Percentiles rank a stretch among this genome's conserved stretches.
Evolutionary conservation across 2,113 vertebrate genomes (phyloP).

Genomic region (Agapornis roseicollis): DNA sequence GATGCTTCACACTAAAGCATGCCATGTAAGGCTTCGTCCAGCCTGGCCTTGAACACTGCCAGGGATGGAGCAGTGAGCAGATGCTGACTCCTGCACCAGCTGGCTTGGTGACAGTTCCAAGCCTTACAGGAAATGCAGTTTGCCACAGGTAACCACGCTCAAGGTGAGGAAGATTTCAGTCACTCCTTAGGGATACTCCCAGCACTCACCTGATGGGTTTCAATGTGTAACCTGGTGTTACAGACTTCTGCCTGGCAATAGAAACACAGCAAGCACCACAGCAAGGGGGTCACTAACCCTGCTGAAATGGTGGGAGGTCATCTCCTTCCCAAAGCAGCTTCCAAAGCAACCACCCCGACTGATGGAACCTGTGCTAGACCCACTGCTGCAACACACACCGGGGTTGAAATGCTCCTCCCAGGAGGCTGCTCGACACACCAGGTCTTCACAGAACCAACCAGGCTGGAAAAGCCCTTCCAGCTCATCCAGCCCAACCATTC

Average conservation of each 20-base stretch:
- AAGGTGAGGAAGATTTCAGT: background rate
- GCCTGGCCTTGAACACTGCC: too few species aligned
- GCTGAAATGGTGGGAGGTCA: background rate
- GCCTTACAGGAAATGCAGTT: background rate
- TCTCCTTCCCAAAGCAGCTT: background rate
- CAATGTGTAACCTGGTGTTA: accelerated
- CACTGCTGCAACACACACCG: accelerated
- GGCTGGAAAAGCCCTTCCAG: background rate
- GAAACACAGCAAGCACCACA: accelerated
- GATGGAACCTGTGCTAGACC: background rate
- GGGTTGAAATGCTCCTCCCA: background rate
- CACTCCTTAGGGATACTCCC: background rate
- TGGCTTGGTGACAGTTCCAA: background rate
- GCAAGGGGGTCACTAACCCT: background rate
- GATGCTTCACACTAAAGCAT: too few species aligned
- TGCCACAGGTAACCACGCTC: background rate
- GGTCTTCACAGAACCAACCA: background rate
- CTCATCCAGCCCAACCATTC: background rate
- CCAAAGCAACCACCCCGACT: background rate
- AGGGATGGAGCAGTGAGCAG: too few species aligned
- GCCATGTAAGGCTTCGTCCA: too few species aligned
- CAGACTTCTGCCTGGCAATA: background rate
- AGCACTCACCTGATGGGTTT: background rate
- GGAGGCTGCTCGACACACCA: background rate
- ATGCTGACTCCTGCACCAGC: background rate